A percentile compares a stretch with the other conserved stretches of the same genome.
These are phyloP conservation scores for Syrmaticus mikado DNA, from an alignment of 2,113 vertebrate species.

Conservation along the genomic window DNA sequence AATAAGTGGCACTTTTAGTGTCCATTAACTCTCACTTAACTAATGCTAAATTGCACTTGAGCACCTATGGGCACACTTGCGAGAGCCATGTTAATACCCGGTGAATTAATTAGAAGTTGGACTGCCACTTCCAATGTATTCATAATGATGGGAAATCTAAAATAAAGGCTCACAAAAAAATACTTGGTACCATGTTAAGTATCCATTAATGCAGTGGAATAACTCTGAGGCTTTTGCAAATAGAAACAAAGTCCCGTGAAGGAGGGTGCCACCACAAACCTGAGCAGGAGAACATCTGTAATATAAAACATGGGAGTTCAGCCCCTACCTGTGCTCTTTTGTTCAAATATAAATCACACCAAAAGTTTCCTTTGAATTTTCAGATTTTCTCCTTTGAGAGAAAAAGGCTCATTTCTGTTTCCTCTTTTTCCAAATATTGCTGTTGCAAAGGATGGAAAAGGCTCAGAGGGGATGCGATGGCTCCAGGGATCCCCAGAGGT, in stretches of 20 bases:
- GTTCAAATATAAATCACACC: constrained; percentile 12
- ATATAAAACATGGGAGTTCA: background rate
- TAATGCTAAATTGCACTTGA: constrained; percentile 62
- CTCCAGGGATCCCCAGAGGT: background rate
- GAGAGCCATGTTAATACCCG: constrained; percentile 33
- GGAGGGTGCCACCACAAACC: background rate
- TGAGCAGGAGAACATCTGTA: background rate
- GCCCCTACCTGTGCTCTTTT: background rate
- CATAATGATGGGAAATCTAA: constrained; percentile 44
- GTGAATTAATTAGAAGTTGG: constrained; percentile 43
- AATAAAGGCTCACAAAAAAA: constrained; percentile 64
- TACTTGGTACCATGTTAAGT: constrained; percentile 32
- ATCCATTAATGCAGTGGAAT: constrained; percentile 20
- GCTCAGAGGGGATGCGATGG: background rate
- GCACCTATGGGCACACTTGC: constrained; percentile 41
- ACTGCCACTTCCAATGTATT: constrained; percentile 38
- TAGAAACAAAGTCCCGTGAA: background rate
- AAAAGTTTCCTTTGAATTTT: constrained; percentile 37
- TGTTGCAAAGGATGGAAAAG: background rate
- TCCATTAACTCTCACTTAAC: constrained; percentile 70
- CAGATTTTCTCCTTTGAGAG: constrained; percentile 40
- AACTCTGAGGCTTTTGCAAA: background rate
- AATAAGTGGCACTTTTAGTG: constrained; percentile 63
- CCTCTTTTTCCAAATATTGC: background rate
- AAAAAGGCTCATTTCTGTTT: background rate